phyloP scores from a whole-genome alignment of 2,113 vertebrate genomes.

The Amphilophus citrinellus region DNA sequence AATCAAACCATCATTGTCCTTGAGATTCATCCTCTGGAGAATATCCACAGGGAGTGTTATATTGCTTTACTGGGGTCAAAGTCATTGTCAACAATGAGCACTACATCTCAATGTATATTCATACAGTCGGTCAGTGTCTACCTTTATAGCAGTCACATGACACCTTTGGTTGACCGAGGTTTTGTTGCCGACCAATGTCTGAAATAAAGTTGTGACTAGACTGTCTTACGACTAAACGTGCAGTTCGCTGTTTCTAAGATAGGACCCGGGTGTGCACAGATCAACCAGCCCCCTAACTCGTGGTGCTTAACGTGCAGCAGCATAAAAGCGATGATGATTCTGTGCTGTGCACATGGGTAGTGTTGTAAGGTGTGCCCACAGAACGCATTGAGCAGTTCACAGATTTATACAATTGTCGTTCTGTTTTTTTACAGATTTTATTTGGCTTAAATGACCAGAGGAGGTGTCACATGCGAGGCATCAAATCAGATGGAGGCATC shows the following conservation, averaged over 20 bases:
- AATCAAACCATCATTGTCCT: background rate
- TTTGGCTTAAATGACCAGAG: background rate
- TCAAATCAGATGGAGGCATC: background rate
- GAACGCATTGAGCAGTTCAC: too few relatives aligned
- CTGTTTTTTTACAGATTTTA: too few relatives aligned
- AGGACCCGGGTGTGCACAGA: background rate
- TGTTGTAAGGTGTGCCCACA: background rate
- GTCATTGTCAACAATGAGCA: background rate
- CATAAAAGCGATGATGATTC: too few relatives aligned
- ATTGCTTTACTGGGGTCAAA: background rate
- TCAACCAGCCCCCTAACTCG: background rate
- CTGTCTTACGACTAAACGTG: background rate
- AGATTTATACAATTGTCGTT: background rate
- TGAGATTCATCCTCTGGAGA: conserved; percentile 8
- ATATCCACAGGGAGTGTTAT: background rate
- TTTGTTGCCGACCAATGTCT: background rate
- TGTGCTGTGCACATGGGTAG: too few relatives aligned
- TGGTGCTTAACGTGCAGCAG: too few relatives aligned
- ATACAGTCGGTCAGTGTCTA: background rate
- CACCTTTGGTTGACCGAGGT: too few relatives aligned
- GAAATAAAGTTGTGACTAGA: background rate
- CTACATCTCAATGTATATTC: background rate
- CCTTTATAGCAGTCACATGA: background rate
- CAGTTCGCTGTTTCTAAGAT: background rate
- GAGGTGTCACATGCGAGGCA: background rate